Evolutionary conservation across 1,140 invertebrate species (phyloP), one percentile per base, ranked within the genome.

Genomic region (Caenorhabditis latens): DNA sequence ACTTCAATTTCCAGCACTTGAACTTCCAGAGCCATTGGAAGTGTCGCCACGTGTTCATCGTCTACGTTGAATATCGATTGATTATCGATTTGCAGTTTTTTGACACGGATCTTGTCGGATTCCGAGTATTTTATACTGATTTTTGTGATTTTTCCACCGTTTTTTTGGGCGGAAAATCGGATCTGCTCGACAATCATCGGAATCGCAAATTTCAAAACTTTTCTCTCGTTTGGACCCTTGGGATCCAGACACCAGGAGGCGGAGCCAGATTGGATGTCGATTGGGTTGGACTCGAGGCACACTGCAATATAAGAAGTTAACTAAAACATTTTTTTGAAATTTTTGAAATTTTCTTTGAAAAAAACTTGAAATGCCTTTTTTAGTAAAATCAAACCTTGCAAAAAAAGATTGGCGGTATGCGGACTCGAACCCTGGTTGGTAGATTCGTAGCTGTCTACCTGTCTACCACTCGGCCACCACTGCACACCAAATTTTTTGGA

Each of bases 21-120:
- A 0, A 97, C 96, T 93, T 98, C 97, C 87, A 98, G 96, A 0
- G 97, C 96, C 87, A 96, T 95, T 0, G 96, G 96, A 19, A 98
- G 93, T 91, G 71, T 97, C 97, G 1, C 98, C 92, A 50, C 97
- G 95, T 0, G 90, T 89, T 65, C 96, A 97, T 11, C 97, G 93
- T 84, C 58, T 4, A 84, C 83, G 4, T 53, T 6, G 71, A 79
- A 50, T 21, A 79, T 50, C 32, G 71, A 79, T 79, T 79, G 32
- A 50, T 79, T 79, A n/a, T 79, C 71, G 71, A 79, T 79, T 11
- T 46, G 43, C 11, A 79, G 71, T 11, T 79, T 79, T 32, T 79
- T 79, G 46, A 9, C 14, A 9, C n/a, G 71, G n/a, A 11, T 53
- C 9, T 79, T 79, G n/a, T 50, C 46, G 14, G 71, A 21, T 50